Evolutionary conservation across 2,888 invertebrate species (phyloP).

Genomic region (Agapostemon virescens): DNA sequence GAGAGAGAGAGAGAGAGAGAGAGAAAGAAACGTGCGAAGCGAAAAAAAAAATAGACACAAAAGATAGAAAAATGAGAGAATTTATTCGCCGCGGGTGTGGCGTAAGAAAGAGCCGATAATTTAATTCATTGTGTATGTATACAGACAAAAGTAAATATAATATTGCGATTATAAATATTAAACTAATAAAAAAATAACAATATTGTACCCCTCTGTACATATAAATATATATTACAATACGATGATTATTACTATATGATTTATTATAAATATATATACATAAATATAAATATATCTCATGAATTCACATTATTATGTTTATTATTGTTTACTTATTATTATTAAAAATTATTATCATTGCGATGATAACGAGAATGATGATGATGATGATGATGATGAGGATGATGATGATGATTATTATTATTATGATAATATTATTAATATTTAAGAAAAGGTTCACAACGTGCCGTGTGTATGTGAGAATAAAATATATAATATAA

Average conservation of each 20-base stretch:
- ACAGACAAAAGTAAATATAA: conserved; percentile 78
- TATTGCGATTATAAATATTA: conserved; percentile 79
- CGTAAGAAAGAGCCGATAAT: conserved; percentile 76
- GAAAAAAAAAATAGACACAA: conserved; percentile 57
- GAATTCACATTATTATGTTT: conserved; percentile 77
- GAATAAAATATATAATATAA: conserved; percentile 90
- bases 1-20: conserved; percentile 50
- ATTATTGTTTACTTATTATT: conserved; percentile 77
- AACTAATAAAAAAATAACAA: conserved; percentile 77
- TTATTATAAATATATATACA: conserved; percentile 76
- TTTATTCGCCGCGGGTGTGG: conserved; percentile 63
- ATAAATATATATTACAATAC: conserved; percentile 80
- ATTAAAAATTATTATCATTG: conserved; percentile 71
- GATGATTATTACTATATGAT: conserved; percentile 79
- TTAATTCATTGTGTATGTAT: conserved; percentile 80
- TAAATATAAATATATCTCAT: conserved; percentile 75
- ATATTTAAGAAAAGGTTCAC: conserved; percentile 92
- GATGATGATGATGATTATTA: conserved; percentile 65
- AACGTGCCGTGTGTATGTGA: conserved; percentile 95
- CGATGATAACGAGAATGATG: conserved; percentile 67
- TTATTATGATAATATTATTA: conserved; percentile 80
- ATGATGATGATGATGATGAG: conserved; percentile 52
- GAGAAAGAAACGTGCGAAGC: conserved; percentile 53
- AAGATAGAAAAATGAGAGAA: conserved; percentile 66
- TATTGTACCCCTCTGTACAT: conserved; percentile 80